These are phyloP conservation scores for Episyrphus balteatus DNA, from an alignment of 1,140 invertebrate genomes.

Conservation along the genomic window DNA sequence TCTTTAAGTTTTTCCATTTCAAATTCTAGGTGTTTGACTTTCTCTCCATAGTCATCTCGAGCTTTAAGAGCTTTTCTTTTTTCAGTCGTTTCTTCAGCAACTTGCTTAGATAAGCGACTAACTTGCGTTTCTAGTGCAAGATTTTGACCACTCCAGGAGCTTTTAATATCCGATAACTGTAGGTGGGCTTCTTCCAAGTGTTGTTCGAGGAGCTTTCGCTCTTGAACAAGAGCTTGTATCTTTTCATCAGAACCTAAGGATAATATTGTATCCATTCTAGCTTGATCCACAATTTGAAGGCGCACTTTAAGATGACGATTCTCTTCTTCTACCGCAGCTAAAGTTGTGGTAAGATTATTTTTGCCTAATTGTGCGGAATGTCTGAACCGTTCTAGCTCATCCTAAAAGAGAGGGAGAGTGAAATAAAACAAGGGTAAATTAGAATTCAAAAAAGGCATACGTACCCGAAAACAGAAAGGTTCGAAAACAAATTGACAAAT, in stretches of 20 bases:
- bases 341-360: slow-evolving; percentile 41
- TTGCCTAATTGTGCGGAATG: slow-evolving; percentile 46
- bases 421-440: background rate
- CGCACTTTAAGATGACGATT: slow-evolving; percentile 49
- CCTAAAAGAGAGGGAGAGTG: slow-evolving; percentile 26
- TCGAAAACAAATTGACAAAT: background rate
- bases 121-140: slow-evolving; percentile 75
- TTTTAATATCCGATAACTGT: slow-evolving; percentile 77
- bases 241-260: slow-evolving; percentile 49
- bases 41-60: slow-evolving; percentile 51
- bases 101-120: slow-evolving; percentile 60
- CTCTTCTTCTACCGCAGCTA: slow-evolving; percentile 47
- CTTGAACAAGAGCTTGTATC: slow-evolving; percentile 38
- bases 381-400: slow-evolving; percentile 47
- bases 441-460: background rate
- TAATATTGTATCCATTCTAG: slow-evolving; percentile 20
- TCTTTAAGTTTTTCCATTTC: slow-evolving; percentile 58
- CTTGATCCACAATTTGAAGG: slow-evolving; percentile 49
- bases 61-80: slow-evolving; percentile 60
- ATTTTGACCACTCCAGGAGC: slow-evolving; percentile 80
- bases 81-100: slow-evolving; percentile 68
- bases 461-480: background rate
- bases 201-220: slow-evolving; percentile 57
- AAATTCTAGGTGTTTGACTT: slow-evolving; percentile 50
- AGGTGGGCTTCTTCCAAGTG: slow-evolving; percentile 72